phyloP scores from a whole-genome alignment of 2,888 invertebrate genomes.

The Phragmatobia fuliginosa region DNA sequence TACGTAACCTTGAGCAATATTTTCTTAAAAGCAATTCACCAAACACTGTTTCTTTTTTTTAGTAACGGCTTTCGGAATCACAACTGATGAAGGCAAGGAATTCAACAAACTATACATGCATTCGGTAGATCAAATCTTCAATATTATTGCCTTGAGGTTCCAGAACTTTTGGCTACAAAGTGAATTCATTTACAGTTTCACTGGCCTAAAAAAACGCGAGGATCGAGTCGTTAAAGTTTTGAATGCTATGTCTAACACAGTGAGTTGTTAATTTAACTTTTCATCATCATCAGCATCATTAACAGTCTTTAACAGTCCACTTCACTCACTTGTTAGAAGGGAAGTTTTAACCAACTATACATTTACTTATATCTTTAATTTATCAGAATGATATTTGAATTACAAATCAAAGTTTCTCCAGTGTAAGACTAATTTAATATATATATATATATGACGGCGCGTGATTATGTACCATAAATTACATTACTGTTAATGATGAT shows the following conservation, averaged over 20 bases:
- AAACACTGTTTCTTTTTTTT: not conserved
- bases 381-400: too few relatives aligned
- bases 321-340: too few relatives aligned
- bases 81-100: conserved; percentile 44
- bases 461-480: too few relatives aligned
- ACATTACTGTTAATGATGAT: too few relatives aligned
- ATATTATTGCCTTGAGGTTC: conserved; percentile 47
- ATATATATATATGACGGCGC: too few relatives aligned
- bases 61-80: conserved; percentile 58
- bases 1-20: too few relatives aligned
- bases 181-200: conserved; percentile 48
- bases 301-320: too few relatives aligned
- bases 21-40: not conserved
- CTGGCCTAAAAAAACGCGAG: conserved; percentile 45
- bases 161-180: conserved; percentile 54
- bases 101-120: conserved; percentile 50
- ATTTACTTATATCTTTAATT: too few relatives aligned
- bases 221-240: conserved; percentile 47
- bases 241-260: conserved; percentile 49
- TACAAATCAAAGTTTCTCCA: too few relatives aligned
- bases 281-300: too few relatives aligned
- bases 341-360: too few relatives aligned
- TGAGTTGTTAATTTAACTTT: conserved; percentile 40
- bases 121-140: conserved; percentile 49
- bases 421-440: too few relatives aligned